Base-by-base conservation (phyloP, 2,888 invertebrate species). In the Allophyes oxyacanthae region DNA sequence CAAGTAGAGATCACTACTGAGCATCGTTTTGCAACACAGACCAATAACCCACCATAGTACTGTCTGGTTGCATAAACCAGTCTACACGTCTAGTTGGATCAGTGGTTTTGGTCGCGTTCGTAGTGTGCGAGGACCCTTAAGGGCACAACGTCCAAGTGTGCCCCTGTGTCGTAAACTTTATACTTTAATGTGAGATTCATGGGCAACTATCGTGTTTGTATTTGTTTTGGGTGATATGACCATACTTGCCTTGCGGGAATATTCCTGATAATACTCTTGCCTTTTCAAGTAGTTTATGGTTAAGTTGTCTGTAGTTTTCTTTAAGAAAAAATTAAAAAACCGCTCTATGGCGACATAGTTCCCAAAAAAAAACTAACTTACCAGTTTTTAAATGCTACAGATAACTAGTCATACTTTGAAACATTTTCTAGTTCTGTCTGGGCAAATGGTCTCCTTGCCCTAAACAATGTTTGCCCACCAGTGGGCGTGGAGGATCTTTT, bases 401-500 rank as follows among this genome's bases (percentile, higher is more conserved):
- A 42, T 32, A 15, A 34, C 7, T 38, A 11, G 9, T 14, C n/a
- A 1, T 13, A 13, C 6, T 7, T 11, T 33, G 2, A 26, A 28
- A 28, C 28, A 10, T 14, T n/a, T 15, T 10, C 34, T 7, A 43
- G 42, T 33, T 37, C 2, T n/a, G 9, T 25, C 7, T 2, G 36
- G 48, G 44, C 48, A 33, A 51, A 32, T 66, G 72, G 72, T 72
- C 68, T 28, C 37, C 59, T 67, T 52, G 61, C 51, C 61, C 50
- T 28, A 60, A 60, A 60, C 62, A 72, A 67, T 48, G 32, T 51
- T 36, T 32, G 41, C 66, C 66, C 72, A 43, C 1, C 20, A 0
- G 10, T 57, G 38, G 61, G 70, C 53, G 72, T 56, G 9, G 50
- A 44, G 53, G 46, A 64, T 62, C 69, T 75, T 81, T 78, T 84